These are phyloP conservation scores for Mobula hypostoma DNA, from an alignment of 2,113 vertebrate genomes.

Conservation along the genomic window DNA sequence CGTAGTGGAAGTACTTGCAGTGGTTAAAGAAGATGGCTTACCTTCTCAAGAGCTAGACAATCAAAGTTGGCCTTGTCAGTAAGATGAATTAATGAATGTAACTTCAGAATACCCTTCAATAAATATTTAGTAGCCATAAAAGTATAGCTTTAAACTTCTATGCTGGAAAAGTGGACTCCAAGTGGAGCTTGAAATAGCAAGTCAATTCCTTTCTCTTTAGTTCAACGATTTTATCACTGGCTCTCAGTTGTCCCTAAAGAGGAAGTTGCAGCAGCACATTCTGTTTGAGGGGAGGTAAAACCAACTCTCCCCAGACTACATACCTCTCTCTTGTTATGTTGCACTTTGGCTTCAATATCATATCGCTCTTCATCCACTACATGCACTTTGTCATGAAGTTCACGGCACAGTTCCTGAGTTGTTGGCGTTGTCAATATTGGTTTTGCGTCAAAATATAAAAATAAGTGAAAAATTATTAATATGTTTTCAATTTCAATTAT, in stretches of 20 bases:
- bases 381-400: constrained; percentile 76
- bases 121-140: neutral
- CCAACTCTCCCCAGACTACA: constrained; percentile 39
- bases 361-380: constrained; percentile 87
- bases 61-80: too few species aligned
- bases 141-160: neutral
- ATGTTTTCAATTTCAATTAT: neutral
- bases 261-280: neutral
- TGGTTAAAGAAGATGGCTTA: too few species aligned
- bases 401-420: constrained; percentile 75
- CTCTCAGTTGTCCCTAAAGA: neutral
- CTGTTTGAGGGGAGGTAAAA: neutral
- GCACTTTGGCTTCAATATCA: constrained; percentile 84
- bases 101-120: neutral
- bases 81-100: too few species aligned
- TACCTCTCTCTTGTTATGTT: constrained; percentile 82
- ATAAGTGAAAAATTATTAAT: neutral
- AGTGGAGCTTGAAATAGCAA: neutral
- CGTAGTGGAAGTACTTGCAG: too few species aligned
- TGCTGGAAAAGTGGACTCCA: neutral
- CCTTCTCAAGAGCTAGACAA: too few species aligned
- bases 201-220: neutral
- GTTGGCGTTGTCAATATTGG: neutral
- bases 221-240: neutral
- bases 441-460: neutral